These are phyloP conservation scores for Diloba caeruleocephala DNA, from an alignment of 2,888 invertebrate genomes.

Conservation along the genomic window DNA sequence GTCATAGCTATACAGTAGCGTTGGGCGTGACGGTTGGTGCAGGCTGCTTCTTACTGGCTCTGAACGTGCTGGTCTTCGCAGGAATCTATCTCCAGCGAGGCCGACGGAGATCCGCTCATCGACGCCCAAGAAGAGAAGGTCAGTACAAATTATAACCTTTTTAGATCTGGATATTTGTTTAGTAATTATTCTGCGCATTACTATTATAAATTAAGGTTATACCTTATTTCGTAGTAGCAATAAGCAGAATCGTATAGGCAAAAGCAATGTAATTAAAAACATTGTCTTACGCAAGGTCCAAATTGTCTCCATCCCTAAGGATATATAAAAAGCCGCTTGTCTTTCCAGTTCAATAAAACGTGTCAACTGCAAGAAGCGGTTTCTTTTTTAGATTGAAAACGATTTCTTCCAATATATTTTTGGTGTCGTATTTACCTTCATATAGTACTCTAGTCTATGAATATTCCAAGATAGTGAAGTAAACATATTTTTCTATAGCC, in stretches of 20 bases:
- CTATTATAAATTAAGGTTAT: no score
- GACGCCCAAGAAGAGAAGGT: conserved; percentile 76
- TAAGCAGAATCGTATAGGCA: no score
- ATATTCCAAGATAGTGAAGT: conserved; percentile 34
- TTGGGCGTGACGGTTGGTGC: conserved; percentile 93
- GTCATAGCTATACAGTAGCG: conserved; percentile 92
- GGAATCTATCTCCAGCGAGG: conserved; percentile 93
- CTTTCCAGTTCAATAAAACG: conserved; percentile 52
- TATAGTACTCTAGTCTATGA: conserved; percentile 20
- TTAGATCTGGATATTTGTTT: conserved; percentile 10
- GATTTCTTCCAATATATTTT: conserved; percentile 40
- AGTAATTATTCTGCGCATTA: no score
- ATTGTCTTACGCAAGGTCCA: conserved; percentile 18
- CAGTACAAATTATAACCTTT: conserved; percentile 9
- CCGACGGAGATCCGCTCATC: conserved; percentile 78
- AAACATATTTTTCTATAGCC: conserved; percentile 39
- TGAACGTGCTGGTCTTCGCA: conserved; percentile 93
- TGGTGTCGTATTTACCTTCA: conserved; percentile 18
- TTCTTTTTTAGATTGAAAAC: conserved; percentile 38
- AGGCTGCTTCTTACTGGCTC: conserved; percentile 91
- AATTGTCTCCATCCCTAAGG: conserved; percentile 26
- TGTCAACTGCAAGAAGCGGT: conserved; percentile 37
- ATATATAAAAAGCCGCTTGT: conserved; percentile 48
- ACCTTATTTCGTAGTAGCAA: no score
- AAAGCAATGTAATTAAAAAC: conserved; percentile 4